Conservation (phyloP, 2,113 vertebrate species). For the Malurus melanocephalus region DNA sequence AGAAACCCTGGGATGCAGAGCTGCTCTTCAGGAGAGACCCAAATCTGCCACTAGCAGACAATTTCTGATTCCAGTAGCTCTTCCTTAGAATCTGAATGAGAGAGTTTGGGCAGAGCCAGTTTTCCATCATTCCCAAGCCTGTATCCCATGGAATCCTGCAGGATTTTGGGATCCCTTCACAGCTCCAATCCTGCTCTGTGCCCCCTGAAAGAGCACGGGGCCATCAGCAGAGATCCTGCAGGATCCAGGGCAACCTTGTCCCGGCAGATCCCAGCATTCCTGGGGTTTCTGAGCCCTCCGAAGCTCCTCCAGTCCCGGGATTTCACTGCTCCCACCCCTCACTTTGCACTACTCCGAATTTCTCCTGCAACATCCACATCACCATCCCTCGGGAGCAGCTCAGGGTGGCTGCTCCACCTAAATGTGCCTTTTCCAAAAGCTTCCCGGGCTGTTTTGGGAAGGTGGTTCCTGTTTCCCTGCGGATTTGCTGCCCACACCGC, state of each 20-base stretch:
- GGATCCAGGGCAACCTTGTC: background rate
- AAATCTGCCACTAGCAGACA: rapidly evolving
- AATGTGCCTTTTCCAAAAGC: background rate
- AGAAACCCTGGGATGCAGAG: background rate
- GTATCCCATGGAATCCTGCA: rapidly evolving
- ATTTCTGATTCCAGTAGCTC: background rate
- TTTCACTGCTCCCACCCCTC: background rate
- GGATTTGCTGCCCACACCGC: background rate
- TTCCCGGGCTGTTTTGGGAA: background rate
- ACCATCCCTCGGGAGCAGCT: background rate
- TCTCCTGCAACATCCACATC: background rate
- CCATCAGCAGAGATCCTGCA: no score
- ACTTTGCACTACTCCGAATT: rapidly evolving
- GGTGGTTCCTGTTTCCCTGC: background rate
- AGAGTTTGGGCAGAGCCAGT: background rate
- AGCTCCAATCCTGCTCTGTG: background rate
- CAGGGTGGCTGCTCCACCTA: rapidly evolving
- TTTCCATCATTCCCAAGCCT: background rate
- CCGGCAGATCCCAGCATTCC: background rate
- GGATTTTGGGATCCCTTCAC: background rate
- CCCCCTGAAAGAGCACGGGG: rapidly evolving
- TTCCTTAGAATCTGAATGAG: background rate
- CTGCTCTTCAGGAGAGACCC: background rate
- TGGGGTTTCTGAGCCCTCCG: background rate
- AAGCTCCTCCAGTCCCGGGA: background rate